Percentiles rank a stretch among this genome's conserved stretches.
These are phyloP conservation scores for Saturnia japonica DNA, from an alignment of 2,888 invertebrate species.

Conservation along the genomic window DNA sequence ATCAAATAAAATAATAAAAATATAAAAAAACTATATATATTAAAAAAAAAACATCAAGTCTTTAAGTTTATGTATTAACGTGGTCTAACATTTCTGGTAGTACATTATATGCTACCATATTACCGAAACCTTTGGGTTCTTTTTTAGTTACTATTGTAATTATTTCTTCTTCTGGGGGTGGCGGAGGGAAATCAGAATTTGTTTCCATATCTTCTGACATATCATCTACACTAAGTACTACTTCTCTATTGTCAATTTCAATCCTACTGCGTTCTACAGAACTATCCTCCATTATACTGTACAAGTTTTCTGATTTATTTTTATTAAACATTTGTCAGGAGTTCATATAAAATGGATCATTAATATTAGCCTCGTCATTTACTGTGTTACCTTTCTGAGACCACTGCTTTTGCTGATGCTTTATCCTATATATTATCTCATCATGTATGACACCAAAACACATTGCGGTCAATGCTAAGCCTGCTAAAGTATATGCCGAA, in stretches of 20 bases:
- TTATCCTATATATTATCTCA: constrained; percentile 91
- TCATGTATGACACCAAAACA: constrained; percentile 95
- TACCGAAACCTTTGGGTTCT: constrained; percentile 73
- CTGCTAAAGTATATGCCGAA: constrained; percentile 92
- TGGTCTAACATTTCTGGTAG: constrained; percentile 78
- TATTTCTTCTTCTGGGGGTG: constrained; percentile 74
- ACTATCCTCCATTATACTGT: constrained; percentile 80
- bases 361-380: constrained; percentile 84
- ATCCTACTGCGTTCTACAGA: constrained; percentile 72
- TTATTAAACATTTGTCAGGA: constrained; percentile 88
- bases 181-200: constrained; percentile 65
- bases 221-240: constrained; percentile 78
- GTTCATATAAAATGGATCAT: constrained; percentile 85
- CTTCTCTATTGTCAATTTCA: constrained; percentile 76
- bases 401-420: constrained; percentile 85
- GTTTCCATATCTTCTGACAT: constrained; percentile 63
- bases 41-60: constrained; percentile 30
- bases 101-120: constrained; percentile 79
- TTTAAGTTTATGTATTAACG: constrained; percentile 61
- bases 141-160: constrained; percentile 78
- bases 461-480: constrained; percentile 94
- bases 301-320: constrained; percentile 80
- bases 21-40: constrained; percentile 7
- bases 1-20: constrained; percentile 34
- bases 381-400: constrained; percentile 84